Percentiles rank a stretch among this genome's conserved stretches.
phyloP scores from a whole-genome alignment of 2,797 vertebrate species.

The Phyllotis vaccarum region DNA sequence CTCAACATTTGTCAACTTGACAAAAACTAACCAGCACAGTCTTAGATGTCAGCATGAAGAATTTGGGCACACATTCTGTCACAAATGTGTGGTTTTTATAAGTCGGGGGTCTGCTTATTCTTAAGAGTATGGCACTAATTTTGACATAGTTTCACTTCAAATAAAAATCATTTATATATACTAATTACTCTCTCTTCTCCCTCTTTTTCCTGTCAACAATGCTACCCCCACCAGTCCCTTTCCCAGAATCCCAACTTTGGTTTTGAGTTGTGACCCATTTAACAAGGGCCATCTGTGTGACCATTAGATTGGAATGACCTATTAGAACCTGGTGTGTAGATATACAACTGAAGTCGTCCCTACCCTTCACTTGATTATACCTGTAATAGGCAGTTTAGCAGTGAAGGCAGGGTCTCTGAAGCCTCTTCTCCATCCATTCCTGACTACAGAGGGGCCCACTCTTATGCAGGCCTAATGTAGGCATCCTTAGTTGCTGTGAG shows the following conservation, averaged over 20 bases:
- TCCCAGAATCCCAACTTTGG: background rate
- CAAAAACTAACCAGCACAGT: background rate
- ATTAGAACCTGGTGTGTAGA: background rate
- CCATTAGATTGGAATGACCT: background rate
- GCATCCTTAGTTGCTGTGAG: background rate
- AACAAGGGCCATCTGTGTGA: background rate
- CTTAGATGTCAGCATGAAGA: background rate
- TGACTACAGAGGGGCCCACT: background rate
- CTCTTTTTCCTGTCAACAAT: background rate
- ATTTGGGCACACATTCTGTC: background rate
- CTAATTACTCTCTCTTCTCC: background rate
- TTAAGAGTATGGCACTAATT: background rate
- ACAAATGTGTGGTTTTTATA: background rate
- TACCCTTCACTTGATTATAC: background rate
- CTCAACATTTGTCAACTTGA: background rate
- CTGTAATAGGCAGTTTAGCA: background rate
- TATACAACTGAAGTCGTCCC: background rate
- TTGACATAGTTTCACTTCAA: constrained; percentile 24
- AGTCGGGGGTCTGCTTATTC: background rate
- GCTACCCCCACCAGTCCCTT: background rate
- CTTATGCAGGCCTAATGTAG: background rate
- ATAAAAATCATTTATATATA: background rate
- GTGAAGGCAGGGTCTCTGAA: background rate
- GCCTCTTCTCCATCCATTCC: background rate
- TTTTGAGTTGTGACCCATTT: background rate